Base-by-base conservation (phyloP, 2,888 invertebrate genomes). In the Euphydryas editha region DNA sequence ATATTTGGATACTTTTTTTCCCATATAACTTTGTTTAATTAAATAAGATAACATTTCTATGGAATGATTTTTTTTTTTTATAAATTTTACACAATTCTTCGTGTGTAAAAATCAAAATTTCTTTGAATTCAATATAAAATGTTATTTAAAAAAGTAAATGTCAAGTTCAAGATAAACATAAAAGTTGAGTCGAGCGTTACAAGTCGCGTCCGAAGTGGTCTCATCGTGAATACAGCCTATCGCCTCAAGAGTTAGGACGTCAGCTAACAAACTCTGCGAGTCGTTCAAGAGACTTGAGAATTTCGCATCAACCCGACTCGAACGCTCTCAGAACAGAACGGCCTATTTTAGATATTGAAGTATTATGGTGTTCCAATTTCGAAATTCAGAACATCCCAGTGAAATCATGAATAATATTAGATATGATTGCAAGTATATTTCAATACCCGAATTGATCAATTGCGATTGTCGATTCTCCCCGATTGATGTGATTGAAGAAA, bases 341-440 rank as follows among this genome's bases (percentile, higher is more conserved):
- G 78, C 79, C 84, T 83, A 85, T 85, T 86, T 82, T 80, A 81
- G 80, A 74, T 79, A 80, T 82, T 78, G 75, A 77, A 73, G 71
- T 72, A 76, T 72, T 76, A 76, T 73, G 75, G 72, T 72, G 77
- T 70, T 70, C 74, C 74, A 73, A 72, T 75, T 77, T 69, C 66
- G 59, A 73, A 75, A 75, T 73, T 73, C 72, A 60, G 72, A 74
- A 65, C 62, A 49, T 57, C 59, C 62, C 57, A 24, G 56, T 59
- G 55, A 57, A 62, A 44, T 64, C 49, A 30, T 37, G 51, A 54
- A 61, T 54, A 37, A 36, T 66, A 39, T 37, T 57, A 62, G 5
- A 30, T 8, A 3, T 30, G 30, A 30, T 30, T 1, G 30, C 30
- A 30, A 30, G 30, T 30, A 30, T 30, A 30, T 30, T 30, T 30